Evolutionary conservation across 2,888 invertebrate species (phyloP), one percentile per base, ranked within the genome.

Genomic region (Phymatocera aterrima): DNA sequence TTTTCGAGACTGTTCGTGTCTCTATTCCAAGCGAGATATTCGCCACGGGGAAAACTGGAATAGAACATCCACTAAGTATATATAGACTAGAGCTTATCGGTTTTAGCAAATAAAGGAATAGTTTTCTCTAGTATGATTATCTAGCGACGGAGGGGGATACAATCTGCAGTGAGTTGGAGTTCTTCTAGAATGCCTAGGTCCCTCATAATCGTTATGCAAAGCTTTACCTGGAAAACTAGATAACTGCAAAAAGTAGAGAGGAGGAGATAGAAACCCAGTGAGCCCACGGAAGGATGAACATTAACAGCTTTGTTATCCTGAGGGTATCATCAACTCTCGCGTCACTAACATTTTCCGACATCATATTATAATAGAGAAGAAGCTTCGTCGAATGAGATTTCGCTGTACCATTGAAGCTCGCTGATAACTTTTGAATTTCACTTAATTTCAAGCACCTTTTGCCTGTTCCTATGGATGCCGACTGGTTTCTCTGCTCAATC

Each of bases 131-230:
- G 64, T 24, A 18, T 65, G 72, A 46, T 40, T 77, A 40, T 61
- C 34, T 34, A 10, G 61, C 40, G 75, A 77, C 74, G 51, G 2
- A 34, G 24, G 0, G 48, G 51, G 75, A 77, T 40, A 57, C 77
- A 54, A 77, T 31, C 43, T 51, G 51, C 51, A 12, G 18, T n/a
- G 72, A 34, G 48, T 48, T 18, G 10, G 28, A 81, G 75, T 80
- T 72, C 79, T 80, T 78, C 77, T 43, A 80, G 82, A 74, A 83
- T 83, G n/a, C n/a, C n/a, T n/a, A 86, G 86, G 72, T 72, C 72
- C 72, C 72, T 85, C 83, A 86, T 86, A 86, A 85, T 86, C 86
- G 83, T 86, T 86, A 86, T 86, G 86, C 86, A 86, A 86, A 86
- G 83, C 83, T 86, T 83, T 83, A 46, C 68, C 72, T 51, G 72